Evolutionary conservation across 2,888 invertebrate species (phyloP), one percentile per base, ranked within the genome.

Genomic region (Lathronympha strigana): DNA sequence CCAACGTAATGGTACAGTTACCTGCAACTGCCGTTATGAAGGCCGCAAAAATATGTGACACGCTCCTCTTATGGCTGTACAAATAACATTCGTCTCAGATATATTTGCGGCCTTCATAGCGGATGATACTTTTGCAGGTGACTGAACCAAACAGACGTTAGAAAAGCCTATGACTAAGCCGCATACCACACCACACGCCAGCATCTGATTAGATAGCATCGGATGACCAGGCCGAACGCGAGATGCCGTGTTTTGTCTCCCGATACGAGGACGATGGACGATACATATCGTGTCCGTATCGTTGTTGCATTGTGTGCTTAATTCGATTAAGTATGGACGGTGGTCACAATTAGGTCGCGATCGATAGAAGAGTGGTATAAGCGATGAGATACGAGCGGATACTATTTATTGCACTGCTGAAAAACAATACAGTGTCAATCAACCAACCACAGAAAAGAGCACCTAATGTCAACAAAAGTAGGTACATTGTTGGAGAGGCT

Each of bases 261-360:
- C 5, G 57, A 57, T 57, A 55, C 28, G 54, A 19, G 55, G n/a
- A n/a, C n/a, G n/a, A 19, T 31, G 57, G 57, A 45, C 57, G 45
- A 31, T 31, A 43, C 40, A n/a, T 45, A 45, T 57, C 57, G 28
- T 45, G 43, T 19, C 31, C 31, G 45, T 57, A 57, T 57, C 57
- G 57, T 57, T 57, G 45, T 45, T 28, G 28, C 55, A 57, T 57
- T 57, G 57, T 57, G 21, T 31, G 19, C 17, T 21, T 57, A 57
- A 57, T 57, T 57, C 57, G 57, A 57, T 57, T 57, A 57, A 45
- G 57, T 57, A 57, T 57, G 43, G 31, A 31, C 57, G 13, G n/a
- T 57, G 57, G 57, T 57, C 21, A 57, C 45, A 57, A 31, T 57
- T 57, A 57, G 57, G 57, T 57, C 57, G 57, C 43, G 45, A 57